A percentile compares a stretch with the other conserved stretches of the same genome.
These are phyloP conservation scores for Ophthalmolycus amberensis DNA, from an alignment of 2,113 vertebrate genomes.

Conservation along the genomic window DNA sequence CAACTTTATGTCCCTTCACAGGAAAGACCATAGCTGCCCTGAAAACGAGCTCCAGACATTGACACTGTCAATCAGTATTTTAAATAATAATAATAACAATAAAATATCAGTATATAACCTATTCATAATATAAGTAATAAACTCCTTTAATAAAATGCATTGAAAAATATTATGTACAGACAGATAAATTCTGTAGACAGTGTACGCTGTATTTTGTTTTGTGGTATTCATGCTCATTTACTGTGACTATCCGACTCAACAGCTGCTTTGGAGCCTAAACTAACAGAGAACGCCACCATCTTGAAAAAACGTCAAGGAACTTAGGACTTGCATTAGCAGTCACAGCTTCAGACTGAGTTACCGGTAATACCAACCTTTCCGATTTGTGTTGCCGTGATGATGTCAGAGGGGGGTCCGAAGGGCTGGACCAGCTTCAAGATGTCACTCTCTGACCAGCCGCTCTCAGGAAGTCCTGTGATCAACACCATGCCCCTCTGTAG, in stretches of 20 bases:
- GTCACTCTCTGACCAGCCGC: constrained; percentile 63
- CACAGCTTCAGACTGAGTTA: background rate
- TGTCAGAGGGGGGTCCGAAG: constrained; percentile 60
- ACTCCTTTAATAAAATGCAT: background rate
- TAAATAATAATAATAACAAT: background rate
- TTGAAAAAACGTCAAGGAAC: background rate
- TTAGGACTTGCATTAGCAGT: background rate
- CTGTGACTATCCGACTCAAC: background rate
- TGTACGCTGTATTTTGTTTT: background rate
- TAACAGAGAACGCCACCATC: background rate
- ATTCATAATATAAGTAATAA: background rate
- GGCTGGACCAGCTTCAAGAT: constrained; percentile 62
- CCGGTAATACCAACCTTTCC: constrained; percentile 62
- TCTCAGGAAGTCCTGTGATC: constrained; percentile 71
- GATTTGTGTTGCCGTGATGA: constrained; percentile 57
- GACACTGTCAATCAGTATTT: background rate
- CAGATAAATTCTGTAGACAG: background rate
- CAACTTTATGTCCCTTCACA: background rate
- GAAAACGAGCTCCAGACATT: background rate
- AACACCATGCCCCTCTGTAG: constrained; percentile 61
- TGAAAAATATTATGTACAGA: background rate
- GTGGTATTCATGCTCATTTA: background rate
- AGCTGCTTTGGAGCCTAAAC: background rate
- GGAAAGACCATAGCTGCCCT: too few species aligned
- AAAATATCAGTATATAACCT: background rate